phyloP scores from a whole-genome alignment of 2,797 vertebrate genomes.

The Adelosebastes latens region DNA sequence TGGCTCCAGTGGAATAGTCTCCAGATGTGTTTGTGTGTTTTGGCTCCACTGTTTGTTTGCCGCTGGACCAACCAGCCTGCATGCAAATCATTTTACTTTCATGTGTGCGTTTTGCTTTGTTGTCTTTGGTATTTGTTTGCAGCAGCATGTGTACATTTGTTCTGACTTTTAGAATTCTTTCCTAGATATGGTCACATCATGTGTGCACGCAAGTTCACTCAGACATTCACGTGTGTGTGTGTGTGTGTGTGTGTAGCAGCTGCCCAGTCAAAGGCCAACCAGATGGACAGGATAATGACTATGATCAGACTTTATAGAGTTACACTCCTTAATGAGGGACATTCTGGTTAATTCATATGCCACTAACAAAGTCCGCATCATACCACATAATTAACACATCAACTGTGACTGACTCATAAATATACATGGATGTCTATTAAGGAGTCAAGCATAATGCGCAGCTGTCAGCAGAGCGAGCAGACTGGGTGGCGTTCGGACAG shows the following conservation, averaged over 20 bases:
- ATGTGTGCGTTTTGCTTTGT: conserved; percentile 15
- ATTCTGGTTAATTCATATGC: conserved; percentile 77
- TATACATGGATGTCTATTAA: conserved; percentile 71
- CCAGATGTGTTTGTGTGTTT: conserved; percentile 79
- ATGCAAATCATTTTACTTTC: conserved; percentile 47
- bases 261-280: conserved; percentile 67
- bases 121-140: conserved; percentile 24
- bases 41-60: conserved; percentile 55
- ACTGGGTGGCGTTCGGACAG: conserved; percentile 29
- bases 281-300: conserved; percentile 81
- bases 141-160: not conserved
- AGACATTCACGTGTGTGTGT: conserved; percentile 5
- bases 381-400: conserved; percentile 77
- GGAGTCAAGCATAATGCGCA: conserved; percentile 60
- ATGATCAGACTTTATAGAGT: conserved; percentile 77
- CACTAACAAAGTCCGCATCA: conserved; percentile 70
- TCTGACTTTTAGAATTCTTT: not conserved
- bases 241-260: conserved; percentile 31
- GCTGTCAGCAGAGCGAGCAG: conserved; percentile 47
- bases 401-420: conserved; percentile 71
- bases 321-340: conserved; percentile 73
- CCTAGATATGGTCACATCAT: not conserved
- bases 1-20: conserved; percentile 64
- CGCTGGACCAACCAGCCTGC: conserved; percentile 35
- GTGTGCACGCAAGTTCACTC: not conserved